Evolutionary conservation across 2,113 vertebrate genomes (phyloP).

Genomic region (Perognathus longimembris): DNA sequence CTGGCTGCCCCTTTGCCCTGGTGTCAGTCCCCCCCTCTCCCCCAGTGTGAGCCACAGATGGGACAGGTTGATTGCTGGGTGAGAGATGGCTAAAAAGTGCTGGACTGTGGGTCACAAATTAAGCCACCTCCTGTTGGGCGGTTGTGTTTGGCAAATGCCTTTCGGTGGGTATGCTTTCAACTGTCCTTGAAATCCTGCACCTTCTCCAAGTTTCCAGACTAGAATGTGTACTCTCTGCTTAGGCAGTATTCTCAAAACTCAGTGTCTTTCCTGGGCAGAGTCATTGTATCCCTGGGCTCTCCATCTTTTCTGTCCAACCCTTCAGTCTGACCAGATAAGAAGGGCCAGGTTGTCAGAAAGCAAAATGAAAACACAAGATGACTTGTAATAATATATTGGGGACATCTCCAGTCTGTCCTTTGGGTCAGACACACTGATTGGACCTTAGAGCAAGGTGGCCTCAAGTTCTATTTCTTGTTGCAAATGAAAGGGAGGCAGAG

Average conservation of each 20-base stretch:
- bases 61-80: not conserved
- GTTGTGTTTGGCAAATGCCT: not conserved
- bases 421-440: not conserved
- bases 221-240: not conserved
- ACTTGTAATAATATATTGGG: not conserved
- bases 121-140: not conserved
- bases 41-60: not conserved
- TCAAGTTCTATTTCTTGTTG: not conserved
- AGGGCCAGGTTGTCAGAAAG: not conserved
- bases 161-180: not conserved
- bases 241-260: not conserved
- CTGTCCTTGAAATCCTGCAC: conserved; percentile 34
- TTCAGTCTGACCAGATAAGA: not conserved
- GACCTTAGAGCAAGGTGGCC: not conserved
- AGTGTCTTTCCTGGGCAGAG: conserved; percentile 16
- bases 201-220: not conserved
- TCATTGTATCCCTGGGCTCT: not conserved
- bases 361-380: not conserved
- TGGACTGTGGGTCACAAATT: not conserved
- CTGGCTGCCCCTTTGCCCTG: not conserved
- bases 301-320: conserved; percentile 10
- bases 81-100: no score
- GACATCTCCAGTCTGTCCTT: not conserved
- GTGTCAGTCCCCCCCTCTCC: not conserved
- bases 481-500: not conserved